Conservation (phyloP, 1,140 invertebrate genomes). For the Araneus ventricosus region DNA sequence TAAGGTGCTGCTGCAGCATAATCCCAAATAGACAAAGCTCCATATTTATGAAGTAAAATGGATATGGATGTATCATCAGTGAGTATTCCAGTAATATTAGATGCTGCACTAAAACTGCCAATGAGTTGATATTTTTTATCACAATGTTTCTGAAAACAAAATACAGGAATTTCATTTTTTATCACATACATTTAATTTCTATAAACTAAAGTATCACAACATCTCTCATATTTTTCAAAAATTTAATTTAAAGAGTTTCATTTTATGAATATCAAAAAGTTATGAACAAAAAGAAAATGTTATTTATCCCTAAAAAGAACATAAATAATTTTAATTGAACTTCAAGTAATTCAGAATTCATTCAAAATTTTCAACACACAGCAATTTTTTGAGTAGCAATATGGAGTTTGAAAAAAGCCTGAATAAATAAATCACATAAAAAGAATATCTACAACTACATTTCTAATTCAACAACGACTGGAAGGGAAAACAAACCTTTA, state of each 20-base stretch:
- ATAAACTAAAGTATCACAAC: too few species aligned
- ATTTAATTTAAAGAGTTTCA: too few species aligned
- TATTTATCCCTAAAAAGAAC: too few species aligned
- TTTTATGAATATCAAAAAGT: too few species aligned
- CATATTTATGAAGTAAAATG: slow-evolving; percentile 89
- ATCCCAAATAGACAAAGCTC: slow-evolving; percentile 93
- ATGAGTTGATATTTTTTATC: slow-evolving; percentile 84
- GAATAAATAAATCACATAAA: not conserved
- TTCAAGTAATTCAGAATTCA: too few species aligned
- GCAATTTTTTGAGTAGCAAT: too few species aligned
- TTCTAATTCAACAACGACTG: not conserved
- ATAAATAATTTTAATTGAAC: too few species aligned
- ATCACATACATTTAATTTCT: too few species aligned
- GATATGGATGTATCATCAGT: slow-evolving; percentile 91
- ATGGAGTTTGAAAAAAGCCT: too few species aligned
- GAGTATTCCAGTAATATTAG: slow-evolving; percentile 93
- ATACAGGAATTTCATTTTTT: not conserved
- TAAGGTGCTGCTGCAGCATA: slow-evolving; percentile 93
- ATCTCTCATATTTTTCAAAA: too few species aligned
- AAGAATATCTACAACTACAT: not conserved
- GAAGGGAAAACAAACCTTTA: slow-evolving; percentile 81
- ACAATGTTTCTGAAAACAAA: slow-evolving; percentile 63
- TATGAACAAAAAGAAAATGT: too few species aligned
- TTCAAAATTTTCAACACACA: too few species aligned
- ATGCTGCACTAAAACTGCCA: slow-evolving; percentile 92